phyloP scores from a whole-genome alignment of 1,140 invertebrate species.

The Lineus longissimus region DNA sequence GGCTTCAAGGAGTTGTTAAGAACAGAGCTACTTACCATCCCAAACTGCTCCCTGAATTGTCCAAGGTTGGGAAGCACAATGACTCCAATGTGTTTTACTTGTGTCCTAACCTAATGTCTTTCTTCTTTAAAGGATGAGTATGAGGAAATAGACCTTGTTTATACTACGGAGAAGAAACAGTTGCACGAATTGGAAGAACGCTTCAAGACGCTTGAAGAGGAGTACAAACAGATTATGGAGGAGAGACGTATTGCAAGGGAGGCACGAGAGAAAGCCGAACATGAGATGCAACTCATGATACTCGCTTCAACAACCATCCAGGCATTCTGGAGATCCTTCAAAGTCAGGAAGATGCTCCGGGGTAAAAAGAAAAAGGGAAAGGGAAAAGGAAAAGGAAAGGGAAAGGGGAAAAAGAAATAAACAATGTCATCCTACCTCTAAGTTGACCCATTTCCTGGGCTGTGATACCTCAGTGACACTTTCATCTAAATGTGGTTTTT shows the following conservation, averaged over 20 bases:
- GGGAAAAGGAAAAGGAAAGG: slow-evolving; percentile 23
- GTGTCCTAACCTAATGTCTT: background rate
- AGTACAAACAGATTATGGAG: slow-evolving; percentile 49
- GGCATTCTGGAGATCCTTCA: slow-evolving; percentile 53
- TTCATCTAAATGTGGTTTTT: no score
- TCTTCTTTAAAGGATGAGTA: slow-evolving; percentile 43
- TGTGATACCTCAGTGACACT: no score
- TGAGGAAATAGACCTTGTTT: slow-evolving; percentile 49
- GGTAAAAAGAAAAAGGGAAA: slow-evolving; percentile 47
- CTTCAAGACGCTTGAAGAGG: slow-evolving; percentile 49
- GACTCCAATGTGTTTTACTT: background rate
- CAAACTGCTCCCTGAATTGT: no score
- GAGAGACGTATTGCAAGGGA: slow-evolving; percentile 42
- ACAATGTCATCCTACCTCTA: no score
- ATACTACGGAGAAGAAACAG: slow-evolving; percentile 53
- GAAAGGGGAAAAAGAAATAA: slow-evolving; percentile 31
- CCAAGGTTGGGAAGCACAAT: background rate
- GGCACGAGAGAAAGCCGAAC: slow-evolving; percentile 43
- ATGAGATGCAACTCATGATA: slow-evolving; percentile 43
- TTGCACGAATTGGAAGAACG: slow-evolving; percentile 50
- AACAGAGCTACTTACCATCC: no score
- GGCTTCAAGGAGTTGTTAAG: no score
- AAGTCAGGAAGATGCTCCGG: slow-evolving; percentile 51
- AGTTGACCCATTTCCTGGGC: no score
- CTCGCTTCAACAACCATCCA: slow-evolving; percentile 51